Evolutionary conservation across 2,888 invertebrate species (phyloP), one percentile per base, ranked within the genome.

Genomic region (Acrocera orbiculus): DNA sequence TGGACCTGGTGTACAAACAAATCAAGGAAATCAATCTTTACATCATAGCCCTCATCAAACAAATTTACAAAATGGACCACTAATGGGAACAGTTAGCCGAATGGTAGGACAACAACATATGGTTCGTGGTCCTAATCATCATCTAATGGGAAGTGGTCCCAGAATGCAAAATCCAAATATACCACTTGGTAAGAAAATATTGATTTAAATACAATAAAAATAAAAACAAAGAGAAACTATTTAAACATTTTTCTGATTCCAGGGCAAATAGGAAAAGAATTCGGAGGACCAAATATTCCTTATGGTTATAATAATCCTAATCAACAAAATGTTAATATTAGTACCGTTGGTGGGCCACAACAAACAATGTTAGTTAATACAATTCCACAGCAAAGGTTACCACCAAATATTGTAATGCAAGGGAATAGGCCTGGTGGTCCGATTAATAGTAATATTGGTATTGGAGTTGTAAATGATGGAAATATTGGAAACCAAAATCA

Each of bases 41-140:
- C 58, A 58, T 38, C 50, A 58, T 49, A 46, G 36, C 17, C 47
- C 46, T 25, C 52, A 42, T 41, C 51, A 52, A 13, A 62, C 71
- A 63, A 65, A 65, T 36, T 70, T 82, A 68, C 80, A 77, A 54
- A 83, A 83, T 54, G 83, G 83, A 2, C 82, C 83, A 1, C 66
- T 82, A 56, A 65, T 78, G 67, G 54, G 59, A 36, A 61, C 32
- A 23, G 40, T 41, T 35, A 40, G 44, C 16, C 52, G 56, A 50
- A 56, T 56, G 3, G 51, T 51, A 7, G 55, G 54, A 30, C 56
- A 51, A 29, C 58, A 57, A 29, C 40, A 40, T 32, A 53, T 59
- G 48, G 43, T 57, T 6, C 52, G 56, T 27, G 58, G 55, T 8
- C 61, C 56, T 24, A 55, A 54, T 46, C 56, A 62, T 4, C 58